Conservation (phyloP, 2,113 vertebrate genomes). For the Carassius gibelio region DNA sequence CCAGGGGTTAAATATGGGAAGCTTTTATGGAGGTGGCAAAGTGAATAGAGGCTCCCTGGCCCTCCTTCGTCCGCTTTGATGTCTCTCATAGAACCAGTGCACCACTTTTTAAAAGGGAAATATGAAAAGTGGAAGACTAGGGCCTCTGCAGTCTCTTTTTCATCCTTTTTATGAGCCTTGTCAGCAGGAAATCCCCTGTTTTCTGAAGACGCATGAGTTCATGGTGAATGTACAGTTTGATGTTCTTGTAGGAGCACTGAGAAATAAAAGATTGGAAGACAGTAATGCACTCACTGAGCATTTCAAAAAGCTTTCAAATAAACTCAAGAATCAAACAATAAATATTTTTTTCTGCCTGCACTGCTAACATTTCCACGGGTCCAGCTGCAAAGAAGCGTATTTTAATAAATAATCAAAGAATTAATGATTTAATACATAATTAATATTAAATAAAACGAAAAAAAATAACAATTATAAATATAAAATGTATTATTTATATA, state of each 20-base stretch:
- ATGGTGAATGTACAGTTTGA: slow-evolving; percentile 49
- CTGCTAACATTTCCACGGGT: neutral
- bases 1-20: slow-evolving; percentile 66
- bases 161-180: slow-evolving; percentile 48
- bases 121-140: slow-evolving; percentile 60
- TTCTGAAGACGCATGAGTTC: slow-evolving; percentile 38
- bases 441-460: neutral
- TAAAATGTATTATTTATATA: no score
- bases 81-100: slow-evolving; percentile 60
- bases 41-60: slow-evolving; percentile 62
- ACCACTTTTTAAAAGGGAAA: slow-evolving; percentile 58
- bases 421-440: neutral
- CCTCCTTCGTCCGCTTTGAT: slow-evolving; percentile 61
- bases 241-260: slow-evolving; percentile 41
- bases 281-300: neutral
- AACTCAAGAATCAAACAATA: slow-evolving; percentile 4
- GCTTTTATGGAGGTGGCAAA: slow-evolving; percentile 60
- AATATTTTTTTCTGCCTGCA: neutral
- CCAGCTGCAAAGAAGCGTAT: neutral
- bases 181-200: slow-evolving; percentile 50
- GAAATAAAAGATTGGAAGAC: neutral
- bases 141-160: slow-evolving; percentile 54
- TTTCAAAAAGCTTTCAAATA: slow-evolving; percentile 1
- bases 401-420: neutral
- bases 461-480: neutral